A percentile compares a stretch with the other conserved stretches of the same genome.
Conservation (phyloP, 2,797 vertebrate genomes). For the Platalea minor region DNA sequence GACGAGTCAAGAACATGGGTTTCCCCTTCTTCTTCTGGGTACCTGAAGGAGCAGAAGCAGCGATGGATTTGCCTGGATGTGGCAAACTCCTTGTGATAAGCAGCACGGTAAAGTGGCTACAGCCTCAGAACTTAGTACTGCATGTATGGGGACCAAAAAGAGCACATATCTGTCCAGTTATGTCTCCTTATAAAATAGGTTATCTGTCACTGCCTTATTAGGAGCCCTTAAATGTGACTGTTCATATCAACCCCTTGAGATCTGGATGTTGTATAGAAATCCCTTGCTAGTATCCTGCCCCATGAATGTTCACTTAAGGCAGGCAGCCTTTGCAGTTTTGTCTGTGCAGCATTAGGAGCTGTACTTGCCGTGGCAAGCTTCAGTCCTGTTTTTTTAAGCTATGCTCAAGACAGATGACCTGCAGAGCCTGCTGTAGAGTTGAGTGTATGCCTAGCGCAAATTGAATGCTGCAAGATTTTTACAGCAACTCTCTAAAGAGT, state of each 20-base stretch:
- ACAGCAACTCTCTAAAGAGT: background rate
- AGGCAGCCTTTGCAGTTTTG: background rate
- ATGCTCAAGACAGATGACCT: background rate
- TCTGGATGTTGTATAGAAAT: background rate
- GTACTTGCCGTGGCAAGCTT: background rate
- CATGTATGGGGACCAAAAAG: accelerated
- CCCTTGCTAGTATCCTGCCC: background rate
- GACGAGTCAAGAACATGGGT: background rate
- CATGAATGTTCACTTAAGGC: background rate
- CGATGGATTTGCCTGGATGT: accelerated
- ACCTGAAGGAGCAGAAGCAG: background rate
- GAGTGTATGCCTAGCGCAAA: background rate
- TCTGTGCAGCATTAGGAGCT: accelerated
- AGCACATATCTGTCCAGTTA: background rate
- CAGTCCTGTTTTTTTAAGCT: background rate
- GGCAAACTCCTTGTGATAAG: background rate
- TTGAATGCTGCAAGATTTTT: background rate
- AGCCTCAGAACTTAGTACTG: background rate
- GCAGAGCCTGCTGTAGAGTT: background rate
- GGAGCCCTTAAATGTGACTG: background rate
- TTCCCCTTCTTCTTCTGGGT: background rate
- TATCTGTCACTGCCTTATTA: background rate
- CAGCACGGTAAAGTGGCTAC: background rate
- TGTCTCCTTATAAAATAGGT: background rate
- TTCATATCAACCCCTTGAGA: background rate